Evolutionary conservation across 2,797 vertebrate species (phyloP).

Genomic region (Sphenopsis melanotis): DNA sequence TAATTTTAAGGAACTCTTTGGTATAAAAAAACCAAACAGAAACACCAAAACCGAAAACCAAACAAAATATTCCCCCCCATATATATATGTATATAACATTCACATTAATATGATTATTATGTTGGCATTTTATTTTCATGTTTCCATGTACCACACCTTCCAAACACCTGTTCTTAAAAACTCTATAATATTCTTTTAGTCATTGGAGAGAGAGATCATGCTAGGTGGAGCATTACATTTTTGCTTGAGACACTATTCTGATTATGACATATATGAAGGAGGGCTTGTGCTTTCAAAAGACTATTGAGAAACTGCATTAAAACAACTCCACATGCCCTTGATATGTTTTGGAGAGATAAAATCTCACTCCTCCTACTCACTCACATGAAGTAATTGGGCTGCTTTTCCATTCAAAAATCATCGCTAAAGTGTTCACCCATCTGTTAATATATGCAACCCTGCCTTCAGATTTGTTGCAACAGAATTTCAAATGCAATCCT

Average conservation of each 20-base stretch:
- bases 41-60: background rate
- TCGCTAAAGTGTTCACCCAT: background rate
- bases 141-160: background rate
- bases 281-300: background rate
- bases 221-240: background rate
- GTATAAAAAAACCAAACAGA: background rate
- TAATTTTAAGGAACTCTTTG: background rate
- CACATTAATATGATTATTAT: background rate
- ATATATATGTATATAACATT: background rate
- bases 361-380: background rate
- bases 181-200: background rate
- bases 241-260: background rate
- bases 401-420: background rate
- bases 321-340: background rate
- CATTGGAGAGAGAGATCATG: background rate
- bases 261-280: background rate
- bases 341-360: slow-evolving; percentile 1
- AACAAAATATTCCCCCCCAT: background rate
- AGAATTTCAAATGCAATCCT: background rate
- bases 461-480: background rate
- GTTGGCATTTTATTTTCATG: background rate
- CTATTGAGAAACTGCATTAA: slow-evolving; percentile 17
- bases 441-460: background rate
- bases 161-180: background rate
- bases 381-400: background rate